Percentiles rank a stretch among this genome's conserved stretches.
Conservation (phyloP, 2,797 vertebrate genomes). For the Thamnophis elegans region DNA sequence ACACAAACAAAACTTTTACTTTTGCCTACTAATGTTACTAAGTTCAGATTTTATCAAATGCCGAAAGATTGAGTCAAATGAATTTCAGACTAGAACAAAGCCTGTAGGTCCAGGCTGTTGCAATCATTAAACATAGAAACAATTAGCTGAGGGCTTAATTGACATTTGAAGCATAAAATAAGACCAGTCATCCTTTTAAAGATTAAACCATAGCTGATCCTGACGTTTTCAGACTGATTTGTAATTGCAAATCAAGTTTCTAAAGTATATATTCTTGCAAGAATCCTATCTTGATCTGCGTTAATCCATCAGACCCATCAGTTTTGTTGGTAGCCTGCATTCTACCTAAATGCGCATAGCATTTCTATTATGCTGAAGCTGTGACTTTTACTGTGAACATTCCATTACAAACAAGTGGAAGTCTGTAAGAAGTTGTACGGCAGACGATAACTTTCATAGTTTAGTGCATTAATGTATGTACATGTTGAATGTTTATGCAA, state of each 20-base stretch:
- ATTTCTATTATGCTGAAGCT: constrained; percentile 9
- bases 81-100: neutral
- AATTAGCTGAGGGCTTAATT: constrained; percentile 10
- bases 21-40: neutral
- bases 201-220: neutral
- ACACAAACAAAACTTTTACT: neutral
- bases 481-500: neutral
- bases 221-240: constrained; percentile 22
- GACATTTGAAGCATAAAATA: constrained; percentile 17
- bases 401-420: neutral
- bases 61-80: neutral
- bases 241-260: constrained; percentile 3
- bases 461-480: neutral
- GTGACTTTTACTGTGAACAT: neutral
- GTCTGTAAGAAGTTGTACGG: neutral
- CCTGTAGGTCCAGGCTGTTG: neutral
- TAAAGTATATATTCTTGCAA: constrained; percentile 13
- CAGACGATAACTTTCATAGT: neutral
- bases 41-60: neutral
- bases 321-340: neutral
- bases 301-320: constrained; percentile 1
- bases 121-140: constrained; percentile 24
- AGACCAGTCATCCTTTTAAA: constrained; percentile 10
- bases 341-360: neutral
- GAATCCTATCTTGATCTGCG: neutral